These are phyloP conservation scores for Idaea biselata DNA, from an alignment of 2,888 invertebrate genomes.

Conservation along the genomic window DNA sequence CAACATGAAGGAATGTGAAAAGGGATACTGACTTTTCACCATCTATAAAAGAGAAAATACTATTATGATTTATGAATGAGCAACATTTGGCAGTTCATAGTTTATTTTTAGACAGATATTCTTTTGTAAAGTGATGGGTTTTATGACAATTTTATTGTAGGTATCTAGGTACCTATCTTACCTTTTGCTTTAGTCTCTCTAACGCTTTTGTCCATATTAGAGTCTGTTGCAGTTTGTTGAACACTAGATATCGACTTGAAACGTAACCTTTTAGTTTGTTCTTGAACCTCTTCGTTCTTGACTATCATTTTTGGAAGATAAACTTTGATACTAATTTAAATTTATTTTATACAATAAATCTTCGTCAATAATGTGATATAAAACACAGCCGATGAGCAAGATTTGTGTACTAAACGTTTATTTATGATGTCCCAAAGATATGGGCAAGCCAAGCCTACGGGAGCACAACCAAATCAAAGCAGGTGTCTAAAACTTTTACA, in stretches of 20 bases:
- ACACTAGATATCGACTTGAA: conserved; percentile 63
- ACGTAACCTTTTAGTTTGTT: conserved; percentile 70
- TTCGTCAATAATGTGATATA: neutral
- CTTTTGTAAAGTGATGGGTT: neutral
- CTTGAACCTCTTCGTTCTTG: conserved; percentile 65
- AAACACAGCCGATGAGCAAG: neutral
- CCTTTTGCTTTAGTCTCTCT: conserved; percentile 63
- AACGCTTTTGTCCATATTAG: conserved; percentile 50
- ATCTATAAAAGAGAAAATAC: conserved; percentile 48
- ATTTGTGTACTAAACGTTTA: neutral
- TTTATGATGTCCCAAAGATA: neutral
- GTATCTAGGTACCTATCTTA: too few species aligned
- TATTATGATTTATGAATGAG: neutral
- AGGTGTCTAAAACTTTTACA: neutral
- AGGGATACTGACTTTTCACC: conserved; percentile 69
- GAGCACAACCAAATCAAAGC: neutral
- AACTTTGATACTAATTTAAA: neutral
- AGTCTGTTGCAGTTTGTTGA: conserved; percentile 58
- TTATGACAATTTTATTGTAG: too few species aligned
- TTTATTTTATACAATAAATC: neutral
- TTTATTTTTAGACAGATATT: too few species aligned
- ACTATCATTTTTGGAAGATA: conserved; percentile 43
- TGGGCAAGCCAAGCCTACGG: neutral
- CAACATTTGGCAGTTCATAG: neutral
- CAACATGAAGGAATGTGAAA: conserved; percentile 89